Conservation (phyloP, 2,797 vertebrate species). For the Pampus argenteus region DNA sequence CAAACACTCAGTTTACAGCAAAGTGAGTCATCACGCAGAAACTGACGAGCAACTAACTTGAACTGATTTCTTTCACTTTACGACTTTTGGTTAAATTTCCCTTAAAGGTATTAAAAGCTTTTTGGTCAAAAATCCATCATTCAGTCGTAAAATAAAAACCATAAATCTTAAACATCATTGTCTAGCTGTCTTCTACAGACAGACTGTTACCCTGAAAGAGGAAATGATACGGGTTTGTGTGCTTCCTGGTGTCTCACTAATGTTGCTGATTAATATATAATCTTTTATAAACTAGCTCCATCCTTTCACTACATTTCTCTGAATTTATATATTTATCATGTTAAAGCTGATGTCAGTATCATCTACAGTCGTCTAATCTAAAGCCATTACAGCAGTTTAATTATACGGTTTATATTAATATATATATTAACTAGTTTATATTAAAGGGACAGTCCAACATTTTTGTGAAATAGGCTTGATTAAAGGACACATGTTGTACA, state of each 20-base stretch:
- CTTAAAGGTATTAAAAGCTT: not conserved
- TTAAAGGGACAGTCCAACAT: too few species aligned
- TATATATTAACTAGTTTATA: not conserved
- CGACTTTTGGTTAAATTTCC: not conserved
- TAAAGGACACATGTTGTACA: too few species aligned
- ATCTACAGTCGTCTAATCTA: not conserved
- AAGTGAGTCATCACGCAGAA: not conserved
- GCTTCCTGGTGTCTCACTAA: not conserved
- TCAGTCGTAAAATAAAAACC: not conserved
- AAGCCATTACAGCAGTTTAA: not conserved
- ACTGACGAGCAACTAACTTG: not conserved
- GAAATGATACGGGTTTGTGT: too few species aligned
- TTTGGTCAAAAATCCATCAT: conserved; percentile 1
- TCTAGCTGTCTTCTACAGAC: not conserved
- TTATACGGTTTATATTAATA: not conserved
- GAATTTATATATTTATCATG: not conserved
- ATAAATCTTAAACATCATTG: not conserved
- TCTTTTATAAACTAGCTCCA: not conserved
- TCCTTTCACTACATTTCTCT: conserved; percentile 5
- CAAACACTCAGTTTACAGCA: not conserved
- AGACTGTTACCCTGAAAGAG: not conserved
- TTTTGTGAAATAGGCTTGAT: too few species aligned
- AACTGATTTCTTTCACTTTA: too few species aligned
- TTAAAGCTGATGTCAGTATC: not conserved
- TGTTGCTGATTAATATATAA: not conserved